These are phyloP conservation scores for Oncorhynchus keta DNA, from an alignment of 2,113 vertebrate genomes.

Conservation along the genomic window DNA sequence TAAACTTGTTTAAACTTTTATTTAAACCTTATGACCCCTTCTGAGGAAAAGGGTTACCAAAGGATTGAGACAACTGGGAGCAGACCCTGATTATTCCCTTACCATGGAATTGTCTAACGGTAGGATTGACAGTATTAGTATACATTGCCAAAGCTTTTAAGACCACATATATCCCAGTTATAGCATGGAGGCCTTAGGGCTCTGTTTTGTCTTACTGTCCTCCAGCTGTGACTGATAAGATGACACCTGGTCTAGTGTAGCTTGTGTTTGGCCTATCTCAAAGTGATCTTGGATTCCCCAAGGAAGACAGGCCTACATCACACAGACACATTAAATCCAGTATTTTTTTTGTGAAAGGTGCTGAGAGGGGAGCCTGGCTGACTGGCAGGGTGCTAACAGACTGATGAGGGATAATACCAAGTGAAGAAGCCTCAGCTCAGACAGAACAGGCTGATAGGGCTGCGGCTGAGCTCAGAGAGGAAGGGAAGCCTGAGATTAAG, in stretches of 20 bases:
- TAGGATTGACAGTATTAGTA: constrained; percentile 33
- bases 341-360: background rate
- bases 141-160: constrained; percentile 10
- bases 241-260: background rate
- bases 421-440: constrained; percentile 8
- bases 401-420: constrained; percentile 22
- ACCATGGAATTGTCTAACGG: constrained; percentile 15
- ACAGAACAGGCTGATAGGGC: too few relatives aligned
- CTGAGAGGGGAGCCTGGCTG: background rate
- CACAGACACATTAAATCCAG: background rate
- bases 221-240: background rate
- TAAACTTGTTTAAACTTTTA: background rate
- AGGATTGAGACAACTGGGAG: constrained; percentile 17
- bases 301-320: background rate
- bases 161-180: constrained; percentile 1
- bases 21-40: background rate
- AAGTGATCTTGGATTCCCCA: background rate
- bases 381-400: constrained; percentile 17
- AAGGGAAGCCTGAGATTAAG: background rate
- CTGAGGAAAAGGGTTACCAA: constrained; percentile 7
- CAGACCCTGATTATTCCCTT: constrained; percentile 30
- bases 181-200: background rate
- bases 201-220: background rate
- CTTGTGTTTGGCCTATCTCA: background rate
- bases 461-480: constrained; percentile 1